Evolutionary conservation across 2,113 vertebrate species (phyloP).

Genomic region (Columba livia): DNA sequence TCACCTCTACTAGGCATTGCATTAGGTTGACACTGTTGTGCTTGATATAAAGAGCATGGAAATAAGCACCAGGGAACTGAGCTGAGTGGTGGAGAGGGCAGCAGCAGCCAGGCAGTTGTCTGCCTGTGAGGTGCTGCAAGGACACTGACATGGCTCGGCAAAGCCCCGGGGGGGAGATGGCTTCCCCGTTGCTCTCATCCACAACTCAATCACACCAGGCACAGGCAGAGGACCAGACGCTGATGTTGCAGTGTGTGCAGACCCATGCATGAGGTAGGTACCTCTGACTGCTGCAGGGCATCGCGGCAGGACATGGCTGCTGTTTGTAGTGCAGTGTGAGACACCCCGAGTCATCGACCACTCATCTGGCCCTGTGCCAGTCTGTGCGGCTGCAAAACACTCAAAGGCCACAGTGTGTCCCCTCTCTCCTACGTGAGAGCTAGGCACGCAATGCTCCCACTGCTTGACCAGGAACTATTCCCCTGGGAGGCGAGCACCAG

Average conservation of each 20-base stretch:
- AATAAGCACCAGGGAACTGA: neutral
- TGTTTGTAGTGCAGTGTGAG: neutral
- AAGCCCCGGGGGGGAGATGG: neutral
- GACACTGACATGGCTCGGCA: accelerated
- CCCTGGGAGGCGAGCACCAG: too few species aligned
- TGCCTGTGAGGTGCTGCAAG: neutral
- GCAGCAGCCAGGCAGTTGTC: neutral
- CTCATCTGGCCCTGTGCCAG: neutral
- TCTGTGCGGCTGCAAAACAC: neutral
- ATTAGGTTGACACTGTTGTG: neutral
- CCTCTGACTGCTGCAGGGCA: neutral
- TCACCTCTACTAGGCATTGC: neutral
- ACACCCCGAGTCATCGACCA: too few species aligned
- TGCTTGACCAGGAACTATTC: neutral
- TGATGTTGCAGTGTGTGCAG: neutral
- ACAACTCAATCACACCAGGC: neutral
- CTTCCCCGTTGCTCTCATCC: accelerated
- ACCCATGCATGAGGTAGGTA: accelerated
- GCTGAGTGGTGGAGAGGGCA: neutral
- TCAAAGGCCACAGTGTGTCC: accelerated
- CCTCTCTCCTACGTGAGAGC: too few species aligned
- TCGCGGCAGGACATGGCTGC: accelerated
- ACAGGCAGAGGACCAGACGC: accelerated
- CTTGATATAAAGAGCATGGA: neutral
- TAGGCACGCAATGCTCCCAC: neutral